phyloP scores from a whole-genome alignment of 2,888 invertebrate genomes.

The Pycnomerus fuliginosus region DNA sequence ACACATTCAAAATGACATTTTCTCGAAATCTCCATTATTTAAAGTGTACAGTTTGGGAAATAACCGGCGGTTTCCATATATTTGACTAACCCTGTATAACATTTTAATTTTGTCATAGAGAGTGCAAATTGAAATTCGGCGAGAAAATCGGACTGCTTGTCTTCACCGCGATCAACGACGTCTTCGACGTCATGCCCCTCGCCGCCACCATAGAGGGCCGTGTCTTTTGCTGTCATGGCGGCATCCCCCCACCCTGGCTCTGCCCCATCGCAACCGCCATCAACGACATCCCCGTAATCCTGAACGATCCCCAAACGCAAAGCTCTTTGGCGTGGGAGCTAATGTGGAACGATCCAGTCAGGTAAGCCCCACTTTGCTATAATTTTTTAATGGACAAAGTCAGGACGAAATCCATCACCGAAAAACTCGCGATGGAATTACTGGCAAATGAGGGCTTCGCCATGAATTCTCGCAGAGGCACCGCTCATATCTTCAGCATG shows the following conservation, averaged over 20 bases:
- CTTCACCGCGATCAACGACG: slow-evolving; percentile 69
- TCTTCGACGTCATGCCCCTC: slow-evolving; percentile 71
- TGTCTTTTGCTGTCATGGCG: slow-evolving; percentile 79
- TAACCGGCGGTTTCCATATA: too few species aligned
- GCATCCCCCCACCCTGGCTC: slow-evolving; percentile 70
- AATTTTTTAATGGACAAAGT: too few species aligned
- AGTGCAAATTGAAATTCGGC: slow-evolving; percentile 69
- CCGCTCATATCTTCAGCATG: slow-evolving; percentile 70
- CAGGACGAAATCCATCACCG: slow-evolving; percentile 55
- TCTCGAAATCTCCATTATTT: too few species aligned
- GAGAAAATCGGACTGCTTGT: slow-evolving; percentile 61
- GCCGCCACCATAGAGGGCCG: slow-evolving; percentile 73
- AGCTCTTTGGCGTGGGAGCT: slow-evolving; percentile 77
- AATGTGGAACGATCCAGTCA: slow-evolving; percentile 76
- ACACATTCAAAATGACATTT: too few species aligned
- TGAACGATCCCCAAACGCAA: slow-evolving; percentile 65
- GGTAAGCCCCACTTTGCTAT: too few species aligned
- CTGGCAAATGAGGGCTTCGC: slow-evolving; percentile 67
- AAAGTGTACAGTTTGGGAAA: too few species aligned
- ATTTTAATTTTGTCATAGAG: too few species aligned
- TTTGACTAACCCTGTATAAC: too few species aligned
- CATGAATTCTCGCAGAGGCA: slow-evolving; percentile 66
- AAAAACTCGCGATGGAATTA: slow-evolving; percentile 55
- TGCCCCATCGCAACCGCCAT: slow-evolving; percentile 64
- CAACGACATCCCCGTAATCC: slow-evolving; percentile 65